Conservation (phyloP, 2,113 vertebrate genomes). For the Corythornis madagascariensis region DNA sequence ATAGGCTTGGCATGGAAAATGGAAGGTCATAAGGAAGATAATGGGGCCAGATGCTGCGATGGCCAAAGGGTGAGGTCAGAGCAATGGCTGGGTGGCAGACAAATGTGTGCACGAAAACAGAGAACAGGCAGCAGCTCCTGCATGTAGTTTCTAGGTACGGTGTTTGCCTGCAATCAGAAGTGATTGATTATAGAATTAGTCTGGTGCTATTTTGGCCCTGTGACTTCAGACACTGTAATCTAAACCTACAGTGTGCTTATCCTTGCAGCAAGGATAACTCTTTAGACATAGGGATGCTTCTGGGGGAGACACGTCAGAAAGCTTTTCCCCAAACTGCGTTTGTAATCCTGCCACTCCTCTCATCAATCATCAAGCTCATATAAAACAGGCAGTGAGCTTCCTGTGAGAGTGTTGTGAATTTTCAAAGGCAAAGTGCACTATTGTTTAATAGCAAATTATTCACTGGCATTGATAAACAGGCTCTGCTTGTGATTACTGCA, state of each 20-base stretch:
- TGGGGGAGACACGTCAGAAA: neutral
- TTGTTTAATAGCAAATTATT: slow-evolving; percentile 70
- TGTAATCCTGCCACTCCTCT: slow-evolving; percentile 55
- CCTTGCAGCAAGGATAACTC: slow-evolving; percentile 11
- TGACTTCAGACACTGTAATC: slow-evolving; percentile 60
- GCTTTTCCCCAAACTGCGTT: neutral
- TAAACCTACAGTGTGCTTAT: neutral
- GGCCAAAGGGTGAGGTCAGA: slow-evolving; percentile 44
- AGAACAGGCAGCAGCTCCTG: slow-evolving; percentile 6
- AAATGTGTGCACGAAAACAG: neutral
- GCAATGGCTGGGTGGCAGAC: neutral
- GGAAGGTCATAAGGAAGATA: slow-evolving; percentile 1
- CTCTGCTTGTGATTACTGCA: slow-evolving; percentile 43
- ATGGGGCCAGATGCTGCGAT: neutral
- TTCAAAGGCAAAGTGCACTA: slow-evolving; percentile 65
- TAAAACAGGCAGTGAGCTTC: slow-evolving; percentile 12
- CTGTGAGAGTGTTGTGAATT: slow-evolving; percentile 32
- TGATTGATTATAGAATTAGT: slow-evolving; percentile 40
- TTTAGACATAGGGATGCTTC: neutral
- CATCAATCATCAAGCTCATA: slow-evolving; percentile 29
- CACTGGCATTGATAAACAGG: slow-evolving; percentile 67
- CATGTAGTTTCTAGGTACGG: neutral
- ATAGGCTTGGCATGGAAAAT: slow-evolving; percentile 53
- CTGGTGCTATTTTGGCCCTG: slow-evolving; percentile 47
- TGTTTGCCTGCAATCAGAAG: neutral